These are phyloP conservation scores for Drosophila leontia DNA, from an alignment of 1,140 invertebrate species.

Conservation along the genomic window DNA sequence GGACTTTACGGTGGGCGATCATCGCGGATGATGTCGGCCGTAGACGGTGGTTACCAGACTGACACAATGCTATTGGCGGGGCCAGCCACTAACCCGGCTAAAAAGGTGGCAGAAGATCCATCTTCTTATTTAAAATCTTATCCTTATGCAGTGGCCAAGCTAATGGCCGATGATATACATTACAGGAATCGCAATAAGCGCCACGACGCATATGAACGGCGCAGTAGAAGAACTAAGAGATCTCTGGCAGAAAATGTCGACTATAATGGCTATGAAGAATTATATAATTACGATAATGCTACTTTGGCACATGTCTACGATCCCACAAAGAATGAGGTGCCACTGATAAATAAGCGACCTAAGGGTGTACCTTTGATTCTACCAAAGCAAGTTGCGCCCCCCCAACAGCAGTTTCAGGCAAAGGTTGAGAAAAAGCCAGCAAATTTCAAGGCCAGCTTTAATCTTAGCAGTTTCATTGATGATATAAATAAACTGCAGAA, in stretches of 20 bases:
- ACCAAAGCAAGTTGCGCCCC: neutral
- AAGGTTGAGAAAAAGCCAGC: neutral
- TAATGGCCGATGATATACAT: conserved; percentile 41
- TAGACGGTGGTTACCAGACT: neutral
- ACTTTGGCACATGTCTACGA: conserved; percentile 16
- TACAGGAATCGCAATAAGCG: neutral
- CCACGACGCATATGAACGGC: neutral
- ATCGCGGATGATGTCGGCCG: neutral
- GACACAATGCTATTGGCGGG: neutral
- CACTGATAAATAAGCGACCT: conserved; percentile 42
- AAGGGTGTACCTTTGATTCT: neutral
- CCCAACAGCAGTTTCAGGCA: neutral
- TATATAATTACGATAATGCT: neutral
- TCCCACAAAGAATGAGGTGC: conserved; percentile 45
- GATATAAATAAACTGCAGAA: conserved; percentile 30
- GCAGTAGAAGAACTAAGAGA: conserved; percentile 21
- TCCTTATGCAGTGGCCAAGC: conserved; percentile 56
- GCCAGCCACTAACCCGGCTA: neutral
- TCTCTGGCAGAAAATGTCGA: conserved; percentile 7
- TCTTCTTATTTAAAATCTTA: conserved; percentile 8
- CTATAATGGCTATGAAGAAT: conserved; percentile 2
- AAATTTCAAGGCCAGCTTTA: conserved; percentile 38
- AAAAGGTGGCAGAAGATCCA: too few relatives aligned
- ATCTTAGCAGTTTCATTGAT: conserved; percentile 49
- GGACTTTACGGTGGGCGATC: neutral